A percentile compares a stretch with the other conserved stretches of the same genome.
Conservation (phyloP, 2,797 vertebrate species). For the Lepus oiostolus region DNA sequence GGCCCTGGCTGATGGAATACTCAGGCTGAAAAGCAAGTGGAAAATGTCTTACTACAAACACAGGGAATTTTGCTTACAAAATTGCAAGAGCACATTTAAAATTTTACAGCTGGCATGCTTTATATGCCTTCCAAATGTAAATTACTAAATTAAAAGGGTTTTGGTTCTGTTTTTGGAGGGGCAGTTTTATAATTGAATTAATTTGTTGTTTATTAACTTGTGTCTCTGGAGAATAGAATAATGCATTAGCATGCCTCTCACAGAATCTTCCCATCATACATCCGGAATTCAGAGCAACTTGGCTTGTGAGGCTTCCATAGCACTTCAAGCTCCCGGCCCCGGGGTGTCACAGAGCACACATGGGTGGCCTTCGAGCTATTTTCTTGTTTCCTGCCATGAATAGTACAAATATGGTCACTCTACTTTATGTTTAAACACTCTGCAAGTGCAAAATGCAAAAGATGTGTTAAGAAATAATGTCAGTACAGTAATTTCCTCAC, state of each 20-base stretch:
- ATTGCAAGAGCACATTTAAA: background rate
- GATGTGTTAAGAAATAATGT: background rate
- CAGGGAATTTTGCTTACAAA: background rate
- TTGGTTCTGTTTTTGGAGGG: constrained; percentile 47
- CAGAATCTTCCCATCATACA: background rate
- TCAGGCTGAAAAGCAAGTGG: background rate
- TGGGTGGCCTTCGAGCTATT: too few species aligned
- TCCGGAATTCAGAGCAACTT: background rate
- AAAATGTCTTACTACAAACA: background rate
- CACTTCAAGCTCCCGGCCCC: background rate
- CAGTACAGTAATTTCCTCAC: background rate
- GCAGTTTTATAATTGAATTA: constrained; percentile 72
- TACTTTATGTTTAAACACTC: background rate
- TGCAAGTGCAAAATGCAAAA: constrained; percentile 7
- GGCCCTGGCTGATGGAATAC: background rate
- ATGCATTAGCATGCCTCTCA: constrained; percentile 14
- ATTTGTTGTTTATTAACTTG: constrained; percentile 70
- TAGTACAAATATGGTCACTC: background rate
- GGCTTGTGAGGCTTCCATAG: background rate
- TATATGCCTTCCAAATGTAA: constrained; percentile 70
- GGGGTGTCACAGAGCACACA: background rate
- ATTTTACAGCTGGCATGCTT: constrained; percentile 72
- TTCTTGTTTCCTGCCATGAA: background rate
- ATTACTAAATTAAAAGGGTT: constrained; percentile 29
- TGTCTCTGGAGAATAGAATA: constrained; percentile 54